Base-by-base conservation (phyloP, 1,140 invertebrate genomes). In the Orussus abietinus region DNA sequence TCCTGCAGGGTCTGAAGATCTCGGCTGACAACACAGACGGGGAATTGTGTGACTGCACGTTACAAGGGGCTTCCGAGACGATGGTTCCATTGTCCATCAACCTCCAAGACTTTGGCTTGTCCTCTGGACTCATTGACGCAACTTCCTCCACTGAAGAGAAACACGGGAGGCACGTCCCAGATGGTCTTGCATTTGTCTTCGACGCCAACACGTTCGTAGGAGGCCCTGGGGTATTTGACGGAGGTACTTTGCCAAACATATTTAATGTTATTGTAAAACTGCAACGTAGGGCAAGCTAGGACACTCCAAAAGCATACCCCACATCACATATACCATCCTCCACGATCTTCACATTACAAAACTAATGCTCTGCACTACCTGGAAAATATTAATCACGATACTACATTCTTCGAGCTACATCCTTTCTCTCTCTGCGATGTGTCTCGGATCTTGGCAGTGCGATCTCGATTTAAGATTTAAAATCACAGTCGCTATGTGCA, bases 201-300 rank as follows among this genome's bases (percentile, higher is more conserved):
- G 12, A 25, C 33, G 13, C 33, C 11, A 40, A 20, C n/a, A 38
- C 17, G 36, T 36, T 2, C 55, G 21, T 20, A 5, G 50, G 56
- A 15, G 64, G 59, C 12, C 59, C 64, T 5, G 64, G 55, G 6
- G 49, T 53, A 33, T 60, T 66, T 31, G 55, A 51, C 15, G 60
- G 48, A 15, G 66, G 60, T 42, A 67, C 58, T 45, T 72, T 72
- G 32, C 66, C 66, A 39, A 72, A 69, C 70, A 73, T 73, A 37
- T 52, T 64, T 36, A 7, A 11, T 13, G 13, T 20, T 1, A 22
- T 17, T 3, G 34, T 19, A 18, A 3, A 36, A 11, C 11, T 19
- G 18, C 10, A 32, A 11, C 14, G 7, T 10, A 9, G 7, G 14
- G 14, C 3, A 36, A 9, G 9, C 11, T 19, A 3, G n/a, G 18